Base-by-base conservation (phyloP, 2,888 invertebrate genomes). In the Gonocerus acuteangulatus region DNA sequence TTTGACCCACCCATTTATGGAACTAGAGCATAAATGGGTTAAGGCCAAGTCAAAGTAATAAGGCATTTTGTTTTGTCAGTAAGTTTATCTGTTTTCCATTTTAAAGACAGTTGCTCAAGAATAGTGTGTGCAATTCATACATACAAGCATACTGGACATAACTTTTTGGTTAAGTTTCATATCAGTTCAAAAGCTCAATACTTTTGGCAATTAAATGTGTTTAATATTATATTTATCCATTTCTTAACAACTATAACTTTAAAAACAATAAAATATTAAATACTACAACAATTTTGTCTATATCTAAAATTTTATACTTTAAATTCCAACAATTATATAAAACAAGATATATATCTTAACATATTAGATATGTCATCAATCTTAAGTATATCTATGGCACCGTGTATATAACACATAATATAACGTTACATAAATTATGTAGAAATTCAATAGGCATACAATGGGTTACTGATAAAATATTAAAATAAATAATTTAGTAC, bases 321-420 rank as follows among this genome's bases (percentile, higher is more conserved):
- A 6, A 27, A 27, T 6, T 27, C 27, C 21, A 51, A 51, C 51
- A n/a, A n/a, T n/a, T n/a, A n/a, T n/a, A n/a, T n/a, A n/a, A n/a
- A n/a, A n/a, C n/a, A 34, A 32, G 51, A 51, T 51, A 51, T 32
- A 51, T 34, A 51, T n/a, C 6, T 32, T 51, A 32, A 32, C 6
- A 51, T 19, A 11, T 18, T 27, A 51, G 2, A 18, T 45, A 51
- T 51, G 27, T 34, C n/a, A 51, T 34, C 27, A 15, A 51, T 34
- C 34, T 32, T 32, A 32, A 51, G n/a, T 34, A 51, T 7, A 51
- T 51, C 51, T 51, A 51, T 51, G 51, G 51, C 51, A 51, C 51
- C 16, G 19, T 51, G 34, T 34, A 34, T 34, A 32, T 51, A 32
- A 51, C 34, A 51, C 51, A 48, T 27, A 51, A 27, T 36, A 32